phyloP scores from a whole-genome alignment of 2,888 invertebrate genomes.

The Argynnis bischoffii region DNA sequence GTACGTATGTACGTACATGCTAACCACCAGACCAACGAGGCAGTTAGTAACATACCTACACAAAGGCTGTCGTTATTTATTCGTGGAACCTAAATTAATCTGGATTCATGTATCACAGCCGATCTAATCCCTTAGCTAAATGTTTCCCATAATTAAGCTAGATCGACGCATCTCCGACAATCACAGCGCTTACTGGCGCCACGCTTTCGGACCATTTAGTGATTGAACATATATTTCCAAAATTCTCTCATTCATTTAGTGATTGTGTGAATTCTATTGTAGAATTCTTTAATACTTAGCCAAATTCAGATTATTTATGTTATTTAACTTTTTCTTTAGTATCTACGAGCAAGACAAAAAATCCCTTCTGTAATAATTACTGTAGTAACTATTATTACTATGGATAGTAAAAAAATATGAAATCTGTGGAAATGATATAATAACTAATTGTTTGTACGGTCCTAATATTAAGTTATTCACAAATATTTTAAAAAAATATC shows the following conservation, averaged over 20 bases:
- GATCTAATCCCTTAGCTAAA: conserved; percentile 29
- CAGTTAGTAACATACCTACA: neutral
- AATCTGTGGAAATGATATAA: too few species aligned
- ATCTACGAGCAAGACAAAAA: too few species aligned
- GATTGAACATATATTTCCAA: conserved; percentile 21
- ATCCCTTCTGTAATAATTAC: too few species aligned
- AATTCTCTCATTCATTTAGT: conserved; percentile 4
- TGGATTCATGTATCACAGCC: conserved; percentile 12
- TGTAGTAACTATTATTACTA: too few species aligned
- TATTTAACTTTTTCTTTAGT: too few species aligned
- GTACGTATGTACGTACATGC: too few species aligned
- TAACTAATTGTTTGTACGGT: too few species aligned
- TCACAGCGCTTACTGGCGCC: conserved; percentile 15
- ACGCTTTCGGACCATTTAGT: conserved; percentile 19
- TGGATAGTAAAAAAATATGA: too few species aligned
- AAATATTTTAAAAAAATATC: too few species aligned
- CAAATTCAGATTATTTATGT: too few species aligned
- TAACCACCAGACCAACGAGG: neutral
- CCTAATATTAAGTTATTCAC: too few species aligned
- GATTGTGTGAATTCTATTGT: neutral
- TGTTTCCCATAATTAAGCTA: conserved; percentile 23
- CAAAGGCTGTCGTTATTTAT: neutral
- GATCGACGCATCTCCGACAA: conserved; percentile 13
- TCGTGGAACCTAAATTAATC: neutral
- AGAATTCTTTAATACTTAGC: too few species aligned